A percentile compares a stretch with the other conserved stretches of the same genome.
phyloP scores from a whole-genome alignment of 2,888 invertebrate species.

The Athalia cordata region DNA sequence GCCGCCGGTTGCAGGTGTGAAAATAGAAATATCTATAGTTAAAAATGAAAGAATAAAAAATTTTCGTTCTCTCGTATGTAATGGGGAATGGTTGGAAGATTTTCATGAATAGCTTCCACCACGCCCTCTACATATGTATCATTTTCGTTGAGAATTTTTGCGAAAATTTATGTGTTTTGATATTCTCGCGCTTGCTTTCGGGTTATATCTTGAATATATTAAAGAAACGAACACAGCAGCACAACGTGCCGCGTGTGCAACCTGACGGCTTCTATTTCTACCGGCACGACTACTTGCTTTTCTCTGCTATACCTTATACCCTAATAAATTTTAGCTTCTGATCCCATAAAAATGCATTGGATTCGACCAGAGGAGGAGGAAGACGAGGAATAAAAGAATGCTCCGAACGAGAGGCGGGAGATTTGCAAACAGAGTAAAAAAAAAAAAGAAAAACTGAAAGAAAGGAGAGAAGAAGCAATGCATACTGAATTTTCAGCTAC shows the following conservation, averaged over 20 bases:
- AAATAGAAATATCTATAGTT: constrained; percentile 11
- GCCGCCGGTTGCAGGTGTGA: neutral
- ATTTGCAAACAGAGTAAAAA: constrained; percentile 47
- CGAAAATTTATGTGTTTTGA: constrained; percentile 65
- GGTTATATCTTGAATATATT: constrained; percentile 63
- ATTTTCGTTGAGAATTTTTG: constrained; percentile 35
- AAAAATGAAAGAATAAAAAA: constrained; percentile 41
- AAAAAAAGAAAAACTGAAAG: constrained; percentile 56
- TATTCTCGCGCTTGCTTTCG: constrained; percentile 58
- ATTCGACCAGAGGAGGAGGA: constrained; percentile 54
- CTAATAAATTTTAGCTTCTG: constrained; percentile 66
- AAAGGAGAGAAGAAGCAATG: constrained; percentile 54
- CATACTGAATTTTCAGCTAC: constrained; percentile 58
- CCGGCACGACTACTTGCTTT: no score
- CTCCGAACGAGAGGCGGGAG: constrained; percentile 27
- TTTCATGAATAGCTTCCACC: constrained; percentile 31
- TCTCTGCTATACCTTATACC: constrained; percentile 49
- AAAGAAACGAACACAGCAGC: constrained; percentile 48
- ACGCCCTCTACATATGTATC: constrained; percentile 44
- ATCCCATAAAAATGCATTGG: constrained; percentile 70
- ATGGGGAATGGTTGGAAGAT: neutral
- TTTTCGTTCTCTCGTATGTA: neutral
- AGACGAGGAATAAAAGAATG: constrained; percentile 47
- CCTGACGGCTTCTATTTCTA: no score
- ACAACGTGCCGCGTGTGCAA: constrained; percentile 53